Evolutionary conservation across 1,140 invertebrate genomes (phyloP).

Genomic region (Leptestheria dahalacensis): DNA sequence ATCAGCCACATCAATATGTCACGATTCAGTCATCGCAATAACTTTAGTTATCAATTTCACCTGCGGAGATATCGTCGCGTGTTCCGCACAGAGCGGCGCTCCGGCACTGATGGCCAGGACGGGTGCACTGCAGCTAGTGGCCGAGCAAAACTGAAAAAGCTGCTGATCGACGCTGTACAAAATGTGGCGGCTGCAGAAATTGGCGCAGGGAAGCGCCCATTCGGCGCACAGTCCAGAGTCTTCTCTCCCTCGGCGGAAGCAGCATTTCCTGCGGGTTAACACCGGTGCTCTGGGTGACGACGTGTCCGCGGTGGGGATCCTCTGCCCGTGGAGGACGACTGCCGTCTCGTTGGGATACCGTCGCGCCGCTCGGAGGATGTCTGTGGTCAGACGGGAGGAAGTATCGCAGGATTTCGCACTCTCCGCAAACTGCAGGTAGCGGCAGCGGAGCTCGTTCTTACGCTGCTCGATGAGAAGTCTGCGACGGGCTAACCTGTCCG

Average conservation of each 20-base stretch:
- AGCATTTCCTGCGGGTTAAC: constrained; percentile 26
- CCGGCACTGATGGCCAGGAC: constrained; percentile 72
- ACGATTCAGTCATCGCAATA: too few species aligned
- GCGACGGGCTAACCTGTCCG: background rate
- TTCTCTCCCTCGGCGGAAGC: constrained; percentile 21
- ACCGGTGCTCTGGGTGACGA: constrained; percentile 17
- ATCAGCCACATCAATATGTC: too few species aligned
- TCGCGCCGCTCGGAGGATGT: constrained; percentile 18
- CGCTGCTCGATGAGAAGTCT: background rate
- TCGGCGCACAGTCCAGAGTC: constrained; percentile 34
- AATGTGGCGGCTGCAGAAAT: constrained; percentile 70
- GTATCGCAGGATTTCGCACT: background rate
- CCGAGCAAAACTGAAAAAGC: constrained; percentile 75
- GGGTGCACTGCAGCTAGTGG: constrained; percentile 67
- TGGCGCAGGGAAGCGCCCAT: constrained; percentile 57
- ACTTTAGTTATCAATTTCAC: too few species aligned
- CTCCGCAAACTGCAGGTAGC: constrained; percentile 10
- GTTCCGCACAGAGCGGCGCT: constrained; percentile 63
- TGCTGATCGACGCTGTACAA: constrained; percentile 73
- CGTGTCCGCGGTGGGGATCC: background rate
- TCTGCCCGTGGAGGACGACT: constrained; percentile 16
- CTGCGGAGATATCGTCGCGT: constrained; percentile 26
- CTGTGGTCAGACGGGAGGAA: background rate
- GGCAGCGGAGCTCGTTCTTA: constrained; percentile 9
- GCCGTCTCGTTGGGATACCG: constrained; percentile 19